Evolutionary conservation across 2,888 invertebrate species (phyloP), one percentile per base, ranked within the genome.

Genomic region (Eupithecia centaureata): DNA sequence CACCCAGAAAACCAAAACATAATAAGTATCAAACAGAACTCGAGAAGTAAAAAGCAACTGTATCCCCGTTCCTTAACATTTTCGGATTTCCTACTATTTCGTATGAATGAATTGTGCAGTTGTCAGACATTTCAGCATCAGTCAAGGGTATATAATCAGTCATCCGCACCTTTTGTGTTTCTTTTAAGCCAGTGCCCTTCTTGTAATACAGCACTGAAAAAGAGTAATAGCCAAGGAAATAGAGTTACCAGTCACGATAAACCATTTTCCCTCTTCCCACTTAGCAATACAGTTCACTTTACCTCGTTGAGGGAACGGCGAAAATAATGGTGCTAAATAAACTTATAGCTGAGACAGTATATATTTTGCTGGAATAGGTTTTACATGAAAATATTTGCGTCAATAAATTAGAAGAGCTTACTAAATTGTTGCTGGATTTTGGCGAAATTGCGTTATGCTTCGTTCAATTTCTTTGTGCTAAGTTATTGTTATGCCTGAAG

Each of bases 161-260:
- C 84, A 82, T 73, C 68, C 75, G 72, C 76, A 82, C 82, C 80
- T 81, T 80, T 80, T 78, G 76, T 78, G 77, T 76, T 81, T 76
- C 78, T 80, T 80, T 47, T 77, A 76, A 77, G 78, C 72, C 70
- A 72, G 72, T 74, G 75, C 77, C 76, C 78, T 77, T 76, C 76
- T 79, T 79, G 79, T 77, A 79, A 79, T 74, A 79, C 75, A 80
- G 79, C 79, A 79, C 76, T 78, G 83, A 82, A 82, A 83, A 84
- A 85, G 86, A 86, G 81, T 84, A 85, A 86, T 86, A 85, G 78
- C 77, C 75, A 61, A 73, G 79, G 79, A 84, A 86, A 85, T 84
- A 80, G 83, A 83, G 83, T 85, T 80, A 79, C 76, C 71, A 65
- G 54, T 32, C 52, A 60, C 66, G 32, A 70, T 70, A 76, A 60